phyloP scores from a whole-genome alignment of 2,888 invertebrate genomes.

The Neocrepidodera transversa region DNA sequence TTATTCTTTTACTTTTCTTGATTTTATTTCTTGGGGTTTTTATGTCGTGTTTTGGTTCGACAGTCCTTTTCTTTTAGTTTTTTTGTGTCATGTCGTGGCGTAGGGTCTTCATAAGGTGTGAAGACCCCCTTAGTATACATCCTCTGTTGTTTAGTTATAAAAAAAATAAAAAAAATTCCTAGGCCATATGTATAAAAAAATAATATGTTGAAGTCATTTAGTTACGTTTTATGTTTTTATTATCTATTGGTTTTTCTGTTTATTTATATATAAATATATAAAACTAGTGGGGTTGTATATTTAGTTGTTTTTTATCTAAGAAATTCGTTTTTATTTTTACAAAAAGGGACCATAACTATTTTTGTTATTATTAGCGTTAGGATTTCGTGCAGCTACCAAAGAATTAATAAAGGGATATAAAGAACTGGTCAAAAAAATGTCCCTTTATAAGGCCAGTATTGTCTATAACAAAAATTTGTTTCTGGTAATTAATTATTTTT shows the following conservation, averaged over 20 bases:
- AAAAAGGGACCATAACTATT: not conserved
- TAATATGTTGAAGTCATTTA: conserved; percentile 57
- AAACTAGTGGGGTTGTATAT: conserved; percentile 3
- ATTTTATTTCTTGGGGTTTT: conserved; percentile 46
- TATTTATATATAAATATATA: conserved; percentile 11
- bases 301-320: not conserved
- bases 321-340: conserved; percentile 1
- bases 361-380: not conserved
- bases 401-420: not conserved
- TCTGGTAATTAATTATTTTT: too few relatives aligned
- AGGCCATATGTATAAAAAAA: conserved; percentile 53
- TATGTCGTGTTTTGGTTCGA: conserved; percentile 51
- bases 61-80: conserved; percentile 50
- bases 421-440: too few relatives aligned
- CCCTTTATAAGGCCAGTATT: too few relatives aligned
- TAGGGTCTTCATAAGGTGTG: conserved; percentile 34
- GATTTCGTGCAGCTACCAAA: not conserved
- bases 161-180: conserved; percentile 39
- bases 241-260: conserved; percentile 35
- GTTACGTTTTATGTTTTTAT: conserved; percentile 57
- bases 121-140: conserved; percentile 22
- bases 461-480: too few relatives aligned
- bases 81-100: conserved; percentile 55
- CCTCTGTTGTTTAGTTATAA: conserved; percentile 59
- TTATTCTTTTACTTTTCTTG: conserved; percentile 39